Conservation (phyloP, 2,888 invertebrate genomes). For the Buathra laborator region DNA sequence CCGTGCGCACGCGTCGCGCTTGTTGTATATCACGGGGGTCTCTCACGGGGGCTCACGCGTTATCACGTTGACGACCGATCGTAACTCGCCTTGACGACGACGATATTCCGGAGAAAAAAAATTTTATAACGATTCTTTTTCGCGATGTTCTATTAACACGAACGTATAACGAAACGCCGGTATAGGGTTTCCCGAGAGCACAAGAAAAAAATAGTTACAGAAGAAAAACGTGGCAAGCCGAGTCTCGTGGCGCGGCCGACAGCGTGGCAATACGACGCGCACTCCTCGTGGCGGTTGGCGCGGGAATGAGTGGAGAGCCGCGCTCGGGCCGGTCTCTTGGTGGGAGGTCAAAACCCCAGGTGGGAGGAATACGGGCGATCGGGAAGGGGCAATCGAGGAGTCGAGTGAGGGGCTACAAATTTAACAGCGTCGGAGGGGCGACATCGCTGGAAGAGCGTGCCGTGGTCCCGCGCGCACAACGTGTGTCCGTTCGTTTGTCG, state of each 20-base stretch:
- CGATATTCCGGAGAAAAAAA: background rate
- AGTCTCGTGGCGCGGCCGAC: slow-evolving; percentile 75
- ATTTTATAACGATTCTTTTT: background rate
- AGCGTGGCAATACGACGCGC: slow-evolving; percentile 76
- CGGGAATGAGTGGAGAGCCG: slow-evolving; percentile 81
- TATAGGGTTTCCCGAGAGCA: background rate
- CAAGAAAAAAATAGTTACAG: slow-evolving; percentile 10
- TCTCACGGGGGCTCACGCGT: slow-evolving; percentile 25
- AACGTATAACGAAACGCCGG: background rate
- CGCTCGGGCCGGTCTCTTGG: slow-evolving; percentile 67
- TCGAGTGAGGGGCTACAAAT: slow-evolving; percentile 59
- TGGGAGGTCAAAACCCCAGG: slow-evolving; percentile 56
- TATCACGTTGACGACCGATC: slow-evolving; percentile 15
- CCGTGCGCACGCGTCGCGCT: slow-evolving; percentile 23
- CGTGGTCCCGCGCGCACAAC: slow-evolving; percentile 1
- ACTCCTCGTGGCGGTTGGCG: slow-evolving; percentile 81
- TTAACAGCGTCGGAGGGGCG: slow-evolving; percentile 48
- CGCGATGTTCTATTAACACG: slow-evolving; percentile 38
- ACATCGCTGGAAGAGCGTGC: slow-evolving; percentile 4
- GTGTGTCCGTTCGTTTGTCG: slow-evolving; percentile 6
- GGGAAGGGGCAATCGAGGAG: slow-evolving; percentile 44
- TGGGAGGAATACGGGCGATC: slow-evolving; percentile 52
- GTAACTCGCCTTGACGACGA: slow-evolving; percentile 17
- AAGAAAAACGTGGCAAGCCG: slow-evolving; percentile 64
- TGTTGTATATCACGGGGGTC: background rate